Conservation (phyloP, 53 echinoderm and acorn worm species). For the Hippasteria phrygiana region DNA sequence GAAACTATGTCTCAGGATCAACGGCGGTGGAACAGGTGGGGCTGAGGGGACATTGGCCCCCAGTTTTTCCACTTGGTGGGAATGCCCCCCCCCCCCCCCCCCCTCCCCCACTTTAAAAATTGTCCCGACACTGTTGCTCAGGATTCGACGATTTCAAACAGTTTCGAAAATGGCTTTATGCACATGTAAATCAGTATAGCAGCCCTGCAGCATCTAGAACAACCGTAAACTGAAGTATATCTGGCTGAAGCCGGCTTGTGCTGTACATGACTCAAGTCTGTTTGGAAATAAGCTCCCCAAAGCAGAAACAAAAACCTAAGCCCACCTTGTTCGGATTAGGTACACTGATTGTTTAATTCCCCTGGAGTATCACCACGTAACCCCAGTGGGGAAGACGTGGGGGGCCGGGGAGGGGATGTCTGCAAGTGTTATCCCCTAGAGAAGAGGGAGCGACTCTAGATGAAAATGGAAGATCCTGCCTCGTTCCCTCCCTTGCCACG, state of each 20-base stretch:
- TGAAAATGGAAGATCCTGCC: slow-evolving; percentile 37
- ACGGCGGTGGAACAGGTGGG: too few species aligned
- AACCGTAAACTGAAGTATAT: too few species aligned
- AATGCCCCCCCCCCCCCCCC: too few species aligned
- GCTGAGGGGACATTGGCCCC: too few species aligned
- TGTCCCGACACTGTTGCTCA: too few species aligned
- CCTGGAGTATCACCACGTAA: background rate
- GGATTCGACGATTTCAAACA: too few species aligned
- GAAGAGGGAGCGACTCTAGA: background rate
- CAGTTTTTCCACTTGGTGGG: too few species aligned
- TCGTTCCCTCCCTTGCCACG: background rate
- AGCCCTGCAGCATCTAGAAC: too few species aligned
- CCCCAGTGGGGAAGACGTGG: background rate
- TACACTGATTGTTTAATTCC: slow-evolving; percentile 14
- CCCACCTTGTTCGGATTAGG: slow-evolving; percentile 16
- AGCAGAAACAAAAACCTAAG: background rate
- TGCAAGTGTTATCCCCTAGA: background rate
- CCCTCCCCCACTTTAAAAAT: too few species aligned
- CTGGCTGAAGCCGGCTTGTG: background rate
- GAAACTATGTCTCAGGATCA: too few species aligned
- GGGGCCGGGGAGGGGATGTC: slow-evolving; percentile 1
- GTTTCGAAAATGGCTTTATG: too few species aligned
- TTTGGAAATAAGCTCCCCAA: background rate
- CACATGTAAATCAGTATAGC: too few species aligned
- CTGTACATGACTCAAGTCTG: background rate